These are phyloP conservation scores for Archips xylosteana DNA, from an alignment of 2,888 invertebrate species.

Conservation along the genomic window DNA sequence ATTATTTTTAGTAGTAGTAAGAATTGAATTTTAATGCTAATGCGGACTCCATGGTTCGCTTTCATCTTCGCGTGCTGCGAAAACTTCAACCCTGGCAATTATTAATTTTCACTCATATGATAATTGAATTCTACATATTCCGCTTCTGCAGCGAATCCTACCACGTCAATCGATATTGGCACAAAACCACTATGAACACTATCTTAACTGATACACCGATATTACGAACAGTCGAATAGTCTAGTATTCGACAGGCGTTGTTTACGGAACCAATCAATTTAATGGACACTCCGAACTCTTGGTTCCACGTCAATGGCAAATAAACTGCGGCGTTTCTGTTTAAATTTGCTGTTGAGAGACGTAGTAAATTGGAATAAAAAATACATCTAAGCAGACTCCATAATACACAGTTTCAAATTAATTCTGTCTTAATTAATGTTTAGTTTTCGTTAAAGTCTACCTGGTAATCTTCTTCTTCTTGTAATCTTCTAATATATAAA, in stretches of 20 bases:
- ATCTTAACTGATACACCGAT: background rate
- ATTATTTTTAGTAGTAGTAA: no score
- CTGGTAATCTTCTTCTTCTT: no score
- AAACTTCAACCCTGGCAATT: no score
- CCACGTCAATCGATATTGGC: background rate
- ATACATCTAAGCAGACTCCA: background rate
- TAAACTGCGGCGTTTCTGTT: slow-evolving; percentile 7
- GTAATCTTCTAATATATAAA: no score
- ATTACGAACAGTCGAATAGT: background rate
- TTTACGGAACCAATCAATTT: slow-evolving; percentile 34
- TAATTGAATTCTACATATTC: no score
- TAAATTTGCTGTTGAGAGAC: background rate
- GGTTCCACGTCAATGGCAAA: slow-evolving; percentile 11
- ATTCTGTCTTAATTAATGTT: background rate
- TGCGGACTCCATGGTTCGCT: no score
- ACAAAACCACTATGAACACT: background rate
- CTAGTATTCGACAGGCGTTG: slow-evolving; percentile 22
- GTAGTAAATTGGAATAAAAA: background rate
- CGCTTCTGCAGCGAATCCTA: background rate
- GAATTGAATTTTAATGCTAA: no score
- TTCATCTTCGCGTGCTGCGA: no score
- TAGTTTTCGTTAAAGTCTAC: no score
- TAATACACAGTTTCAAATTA: background rate
- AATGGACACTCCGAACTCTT: slow-evolving; percentile 27
- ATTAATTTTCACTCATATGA: background rate